Base-by-base conservation (phyloP, 2,113 vertebrate genomes). In the Calonectris borealis region DNA sequence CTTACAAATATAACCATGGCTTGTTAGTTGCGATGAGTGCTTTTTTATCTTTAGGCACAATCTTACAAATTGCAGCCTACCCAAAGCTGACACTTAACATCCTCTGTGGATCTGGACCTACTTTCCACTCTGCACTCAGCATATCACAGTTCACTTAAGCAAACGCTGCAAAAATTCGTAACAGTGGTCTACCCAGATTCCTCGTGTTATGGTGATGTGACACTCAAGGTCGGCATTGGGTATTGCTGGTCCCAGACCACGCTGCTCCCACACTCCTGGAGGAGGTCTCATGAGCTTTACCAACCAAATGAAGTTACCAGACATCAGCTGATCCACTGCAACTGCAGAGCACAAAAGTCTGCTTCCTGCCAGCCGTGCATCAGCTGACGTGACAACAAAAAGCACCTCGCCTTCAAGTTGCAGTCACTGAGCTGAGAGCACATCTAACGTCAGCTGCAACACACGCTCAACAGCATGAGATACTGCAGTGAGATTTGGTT, bases 291-390 rank as follows among this genome's bases (percentile, higher is more conserved):
- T 25, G 51, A 92, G 44, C n/a, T 94, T 89, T 76, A 57, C 73
- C 89, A 72, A 14, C 34, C 48, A 38, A 71, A 29, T 29, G 61
- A 83, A 81, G 48, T 68, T 78, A 60, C 51, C 86, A 84, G 52
- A 94, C 69, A 84, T 84, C 91, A 96, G 81, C 80, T 95, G 93
- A 95, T 46, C 55, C 42, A 51, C 40, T 91, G 83, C 51, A 75
- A 82, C 16, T 78, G 86, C 88, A 81, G 51, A 86, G 42, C 51
- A 71, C 46, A 46, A 3, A 58, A 81, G 12, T 86, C 34, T 83
- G 38, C 52, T 92, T 81, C 55, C 80, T 91, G 52, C 51, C 48
- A 88, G 89, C 31, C 8, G 1, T 49, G 8, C n/a, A 44, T 79
- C 86, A 94, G 80, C 91, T 87, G 94, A 82, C 5, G 3, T 2